Conservation (phyloP, 2,113 vertebrate genomes). For the Burhinus oedicnemus region DNA sequence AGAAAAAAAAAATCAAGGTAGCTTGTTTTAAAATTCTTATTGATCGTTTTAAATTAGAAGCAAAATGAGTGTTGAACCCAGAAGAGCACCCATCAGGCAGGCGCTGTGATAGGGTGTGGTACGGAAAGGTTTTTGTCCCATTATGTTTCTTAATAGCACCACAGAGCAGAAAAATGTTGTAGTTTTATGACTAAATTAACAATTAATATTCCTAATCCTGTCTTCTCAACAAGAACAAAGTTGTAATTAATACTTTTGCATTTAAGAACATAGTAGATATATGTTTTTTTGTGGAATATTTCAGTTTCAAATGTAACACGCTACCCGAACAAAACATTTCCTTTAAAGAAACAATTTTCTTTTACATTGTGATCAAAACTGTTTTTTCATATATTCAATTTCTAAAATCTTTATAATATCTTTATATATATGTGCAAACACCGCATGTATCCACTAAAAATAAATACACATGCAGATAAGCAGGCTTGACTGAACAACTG, state of each 20-base stretch:
- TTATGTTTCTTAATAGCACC: neutral
- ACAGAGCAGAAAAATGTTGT: neutral
- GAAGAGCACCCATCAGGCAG: neutral
- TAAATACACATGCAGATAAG: neutral
- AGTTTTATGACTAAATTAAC: neutral
- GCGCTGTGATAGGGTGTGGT: neutral
- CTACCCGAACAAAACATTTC: neutral
- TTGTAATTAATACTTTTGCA: neutral
- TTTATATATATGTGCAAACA: neutral
- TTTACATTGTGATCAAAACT: neutral
- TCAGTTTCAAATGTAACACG: neutral
- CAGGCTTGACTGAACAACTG: neutral
- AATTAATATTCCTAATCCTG: neutral
- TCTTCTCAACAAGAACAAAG: neutral
- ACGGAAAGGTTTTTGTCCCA: neutral
- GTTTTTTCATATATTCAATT: neutral
- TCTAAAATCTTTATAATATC: neutral
- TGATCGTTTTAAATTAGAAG: neutral
- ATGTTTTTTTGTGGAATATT: neutral
- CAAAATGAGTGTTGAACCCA: neutral
- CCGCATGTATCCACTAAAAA: neutral
- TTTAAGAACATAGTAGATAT: neutral
- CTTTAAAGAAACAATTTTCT: neutral
- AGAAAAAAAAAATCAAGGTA: neutral
- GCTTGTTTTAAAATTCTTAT: neutral